A percentile compares a stretch with the other conserved stretches of the same genome.
These are phyloP conservation scores for Prietella phreatophila DNA, from an alignment of 2,113 vertebrate genomes.

Conservation along the genomic window DNA sequence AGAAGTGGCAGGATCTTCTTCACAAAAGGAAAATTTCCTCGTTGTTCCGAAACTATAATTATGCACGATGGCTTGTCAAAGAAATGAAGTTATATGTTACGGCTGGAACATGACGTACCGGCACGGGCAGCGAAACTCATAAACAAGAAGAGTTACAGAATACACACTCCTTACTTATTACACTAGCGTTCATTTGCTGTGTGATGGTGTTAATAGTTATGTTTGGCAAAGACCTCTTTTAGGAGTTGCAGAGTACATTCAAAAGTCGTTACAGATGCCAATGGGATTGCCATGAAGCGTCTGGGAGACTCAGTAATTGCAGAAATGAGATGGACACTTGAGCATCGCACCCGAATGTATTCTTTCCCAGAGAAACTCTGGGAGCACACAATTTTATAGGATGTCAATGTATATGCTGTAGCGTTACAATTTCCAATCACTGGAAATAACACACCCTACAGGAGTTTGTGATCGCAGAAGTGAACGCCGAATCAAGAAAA, in stretches of 20 bases:
- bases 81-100: background rate
- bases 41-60: background rate
- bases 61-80: conserved; percentile 9
- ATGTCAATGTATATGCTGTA: too few relatives aligned
- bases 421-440: too few relatives aligned
- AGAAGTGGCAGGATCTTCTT: conserved; percentile 42
- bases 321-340: background rate
- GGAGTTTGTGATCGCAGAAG: too few relatives aligned
- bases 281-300: background rate
- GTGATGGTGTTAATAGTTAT: background rate
- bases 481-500: too few relatives aligned
- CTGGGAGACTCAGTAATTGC: too few relatives aligned
- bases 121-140: background rate
- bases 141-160: background rate
- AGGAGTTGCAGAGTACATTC: background rate
- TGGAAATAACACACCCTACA: too few relatives aligned
- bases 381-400: too few relatives aligned
- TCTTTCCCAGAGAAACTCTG: background rate
- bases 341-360: background rate
- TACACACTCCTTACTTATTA: background rate
- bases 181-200: background rate
- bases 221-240: background rate
- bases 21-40: conserved; percentile 32
- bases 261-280: background rate
- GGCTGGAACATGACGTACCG: background rate